These are phyloP conservation scores for Drosophila seclusa DNA, from an alignment of 2,888 invertebrate genomes.

Conservation along the genomic window DNA sequence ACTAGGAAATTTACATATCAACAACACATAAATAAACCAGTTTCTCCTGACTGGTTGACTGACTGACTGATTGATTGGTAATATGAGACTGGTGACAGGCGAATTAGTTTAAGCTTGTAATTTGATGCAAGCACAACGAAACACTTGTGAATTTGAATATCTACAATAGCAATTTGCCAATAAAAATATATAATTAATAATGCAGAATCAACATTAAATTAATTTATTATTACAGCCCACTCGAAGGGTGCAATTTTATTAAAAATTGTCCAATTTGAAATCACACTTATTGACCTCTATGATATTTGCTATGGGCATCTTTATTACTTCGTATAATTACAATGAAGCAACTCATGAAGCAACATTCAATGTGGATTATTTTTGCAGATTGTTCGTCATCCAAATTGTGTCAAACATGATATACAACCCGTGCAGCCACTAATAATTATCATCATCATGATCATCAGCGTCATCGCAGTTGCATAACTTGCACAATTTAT, in stretches of 20 bases:
- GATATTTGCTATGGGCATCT: neutral
- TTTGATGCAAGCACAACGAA: neutral
- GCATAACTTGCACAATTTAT: constrained; percentile 72
- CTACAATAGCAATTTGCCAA: neutral
- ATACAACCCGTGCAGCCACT: constrained; percentile 19
- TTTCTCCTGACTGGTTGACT: neutral
- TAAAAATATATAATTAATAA: neutral
- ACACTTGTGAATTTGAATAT: neutral
- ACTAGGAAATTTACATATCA: neutral
- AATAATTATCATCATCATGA: constrained; percentile 6
- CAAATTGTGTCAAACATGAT: neutral
- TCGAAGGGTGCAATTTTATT: neutral
- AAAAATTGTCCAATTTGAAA: neutral
- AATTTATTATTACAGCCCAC: neutral
- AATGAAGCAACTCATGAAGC: neutral
- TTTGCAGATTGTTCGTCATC: neutral
- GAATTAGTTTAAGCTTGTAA: neutral
- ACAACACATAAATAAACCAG: neutral
- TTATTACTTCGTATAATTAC: neutral
- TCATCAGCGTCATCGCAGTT: constrained; percentile 18
- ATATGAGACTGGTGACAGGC: neutral
- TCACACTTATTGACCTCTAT: neutral
- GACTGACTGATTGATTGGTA: neutral
- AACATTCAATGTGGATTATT: neutral
- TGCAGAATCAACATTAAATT: neutral